Conservation (phyloP, 2,888 invertebrate species). For the Limnephilus auricula region DNA sequence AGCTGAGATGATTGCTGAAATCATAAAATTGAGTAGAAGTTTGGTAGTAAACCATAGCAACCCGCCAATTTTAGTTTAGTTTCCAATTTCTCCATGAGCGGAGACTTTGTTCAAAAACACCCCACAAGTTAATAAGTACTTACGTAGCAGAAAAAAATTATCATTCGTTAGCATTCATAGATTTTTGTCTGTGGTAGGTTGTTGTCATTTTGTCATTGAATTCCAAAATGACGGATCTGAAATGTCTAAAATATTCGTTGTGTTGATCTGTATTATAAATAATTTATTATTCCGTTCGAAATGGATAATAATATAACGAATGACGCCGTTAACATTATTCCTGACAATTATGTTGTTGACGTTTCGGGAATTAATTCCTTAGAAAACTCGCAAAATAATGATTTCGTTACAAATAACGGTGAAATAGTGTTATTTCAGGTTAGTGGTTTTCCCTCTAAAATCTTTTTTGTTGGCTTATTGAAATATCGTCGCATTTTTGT, state of each 20-base stretch:
- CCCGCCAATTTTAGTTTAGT: too few relatives aligned
- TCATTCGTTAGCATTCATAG: neutral
- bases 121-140: neutral
- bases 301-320: constrained; percentile 28
- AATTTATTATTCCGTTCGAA: neutral
- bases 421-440: constrained; percentile 57
- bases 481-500: neutral
- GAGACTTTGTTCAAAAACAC: neutral
- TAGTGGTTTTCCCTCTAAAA: constrained; percentile 51
- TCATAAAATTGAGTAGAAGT: too few relatives aligned
- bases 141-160: neutral
- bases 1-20: too few relatives aligned
- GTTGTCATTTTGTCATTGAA: constrained; percentile 38
- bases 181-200: constrained; percentile 13
- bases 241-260: constrained; percentile 2
- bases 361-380: constrained; percentile 38
- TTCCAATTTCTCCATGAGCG: too few relatives aligned
- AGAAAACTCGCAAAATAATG: constrained; percentile 27
- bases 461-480: constrained; percentile 7
- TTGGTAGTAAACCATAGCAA: too few relatives aligned
- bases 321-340: constrained; percentile 25
- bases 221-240: constrained; percentile 28
- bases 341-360: constrained; percentile 24
- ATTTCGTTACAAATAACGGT: constrained; percentile 47
- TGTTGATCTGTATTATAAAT: neutral